Percentiles rank a stretch among this genome's conserved stretches.
phyloP scores from a whole-genome alignment of 1,140 invertebrate species.

The Periplaneta americana region DNA sequence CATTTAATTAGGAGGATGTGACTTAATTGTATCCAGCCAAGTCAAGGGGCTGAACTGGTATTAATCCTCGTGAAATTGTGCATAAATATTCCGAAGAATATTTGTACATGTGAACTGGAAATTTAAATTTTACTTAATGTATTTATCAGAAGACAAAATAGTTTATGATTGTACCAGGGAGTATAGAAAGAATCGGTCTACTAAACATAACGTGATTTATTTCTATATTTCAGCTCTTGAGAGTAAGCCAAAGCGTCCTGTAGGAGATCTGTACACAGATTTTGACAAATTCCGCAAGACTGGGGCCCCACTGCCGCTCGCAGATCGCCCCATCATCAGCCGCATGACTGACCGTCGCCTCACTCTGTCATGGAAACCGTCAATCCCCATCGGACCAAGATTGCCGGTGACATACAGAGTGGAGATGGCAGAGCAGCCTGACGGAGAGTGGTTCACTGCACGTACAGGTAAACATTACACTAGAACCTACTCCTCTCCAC shows the following conservation, averaged over 20 bases:
- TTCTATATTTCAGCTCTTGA: constrained; percentile 58
- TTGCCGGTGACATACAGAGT: constrained; percentile 88
- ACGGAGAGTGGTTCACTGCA: constrained; percentile 82
- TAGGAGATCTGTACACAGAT: constrained; percentile 76
- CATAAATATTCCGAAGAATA: too few species aligned
- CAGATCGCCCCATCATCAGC: constrained; percentile 83
- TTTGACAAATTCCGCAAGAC: constrained; percentile 77
- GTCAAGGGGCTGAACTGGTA: too few species aligned
- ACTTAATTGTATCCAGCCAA: too few species aligned
- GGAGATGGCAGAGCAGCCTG: constrained; percentile 86
- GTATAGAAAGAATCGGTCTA: too few species aligned
- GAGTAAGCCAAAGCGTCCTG: constrained; percentile 56
- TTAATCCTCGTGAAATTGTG: too few species aligned
- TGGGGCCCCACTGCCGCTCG: constrained; percentile 74
- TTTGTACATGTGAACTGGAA: too few species aligned
- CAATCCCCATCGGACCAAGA: constrained; percentile 70
- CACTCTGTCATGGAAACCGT: constrained; percentile 87
- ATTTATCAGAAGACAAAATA: too few species aligned
- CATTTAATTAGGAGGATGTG: too few species aligned
- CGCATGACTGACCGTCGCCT: constrained; percentile 80
- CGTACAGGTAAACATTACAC: constrained; percentile 48
- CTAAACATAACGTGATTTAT: too few species aligned
- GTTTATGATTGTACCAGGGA: too few species aligned
- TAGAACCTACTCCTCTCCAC: neutral
- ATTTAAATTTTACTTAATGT: too few species aligned